Evolutionary conservation across 1,140 invertebrate genomes (phyloP).

Genomic region (Philotrypesis tridentata): DNA sequence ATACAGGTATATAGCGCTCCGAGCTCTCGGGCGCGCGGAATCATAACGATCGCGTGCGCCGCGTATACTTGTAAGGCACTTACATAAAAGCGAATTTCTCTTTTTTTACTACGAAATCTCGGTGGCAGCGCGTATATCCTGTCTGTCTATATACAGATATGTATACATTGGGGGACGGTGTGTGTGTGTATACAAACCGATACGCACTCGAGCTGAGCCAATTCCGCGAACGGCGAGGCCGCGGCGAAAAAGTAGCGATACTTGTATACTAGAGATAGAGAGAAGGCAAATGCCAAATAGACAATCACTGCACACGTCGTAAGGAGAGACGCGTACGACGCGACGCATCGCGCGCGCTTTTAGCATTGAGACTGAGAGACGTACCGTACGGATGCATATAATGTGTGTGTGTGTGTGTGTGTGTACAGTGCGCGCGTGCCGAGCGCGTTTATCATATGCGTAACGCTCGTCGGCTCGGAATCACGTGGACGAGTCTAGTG

Average conservation of each 20-base stretch:
- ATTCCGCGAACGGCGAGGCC: too few relatives aligned
- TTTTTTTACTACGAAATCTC: not conserved
- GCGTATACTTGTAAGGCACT: too few relatives aligned
- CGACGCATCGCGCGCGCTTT: not conserved
- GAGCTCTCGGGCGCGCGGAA: too few relatives aligned
- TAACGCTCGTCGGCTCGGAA: not conserved
- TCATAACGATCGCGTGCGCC: too few relatives aligned
- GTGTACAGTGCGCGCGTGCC: not conserved
- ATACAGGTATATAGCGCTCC: not conserved
- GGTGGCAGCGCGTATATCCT: too few relatives aligned
- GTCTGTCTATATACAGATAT: too few relatives aligned
- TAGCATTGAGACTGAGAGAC: slow-evolving; percentile 9
- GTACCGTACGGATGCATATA: not conserved
- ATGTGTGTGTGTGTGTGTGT: not conserved
- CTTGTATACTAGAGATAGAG: not conserved
- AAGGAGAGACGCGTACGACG: not conserved
- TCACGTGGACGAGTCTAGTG: not conserved
- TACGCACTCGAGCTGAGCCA: not conserved
- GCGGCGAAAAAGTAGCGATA: not conserved
- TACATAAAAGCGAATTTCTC: not conserved
- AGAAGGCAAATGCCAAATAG: slow-evolving; percentile 11
- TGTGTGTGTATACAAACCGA: not conserved
- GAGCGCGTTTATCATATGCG: slow-evolving; percentile 1
- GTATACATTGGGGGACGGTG: too few relatives aligned
- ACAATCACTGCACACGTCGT: slow-evolving; percentile 2